phyloP scores from a whole-genome alignment of 2,113 vertebrate genomes.

The Manacus vitellinus region DNA sequence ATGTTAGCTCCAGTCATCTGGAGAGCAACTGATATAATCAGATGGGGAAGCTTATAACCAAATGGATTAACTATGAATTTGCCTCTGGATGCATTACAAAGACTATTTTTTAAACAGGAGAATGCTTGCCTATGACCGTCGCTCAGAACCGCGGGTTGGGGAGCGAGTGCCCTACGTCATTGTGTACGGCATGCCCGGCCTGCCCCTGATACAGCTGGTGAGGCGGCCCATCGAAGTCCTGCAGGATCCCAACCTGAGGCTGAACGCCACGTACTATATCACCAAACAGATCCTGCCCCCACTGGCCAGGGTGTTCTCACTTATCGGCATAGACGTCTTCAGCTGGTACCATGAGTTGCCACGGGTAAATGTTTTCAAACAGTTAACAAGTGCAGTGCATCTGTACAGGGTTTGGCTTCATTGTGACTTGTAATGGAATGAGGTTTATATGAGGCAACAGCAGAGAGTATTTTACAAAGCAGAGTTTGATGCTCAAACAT shows the following conservation, averaged over 20 bases:
- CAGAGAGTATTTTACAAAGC: not conserved
- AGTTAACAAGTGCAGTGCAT: accelerated
- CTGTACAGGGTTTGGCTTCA: not conserved
- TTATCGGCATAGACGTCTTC: conserved; percentile 95
- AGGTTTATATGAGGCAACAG: not conserved
- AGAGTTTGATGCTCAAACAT: not conserved
- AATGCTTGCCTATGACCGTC: conserved; percentile 89
- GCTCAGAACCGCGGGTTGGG: conserved; percentile 91
- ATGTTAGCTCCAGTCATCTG: not conserved
- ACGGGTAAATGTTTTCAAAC: conserved; percentile 77
- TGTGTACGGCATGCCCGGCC: conserved; percentile 87
- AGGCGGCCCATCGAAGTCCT: conserved; percentile 88
- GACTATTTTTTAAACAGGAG: conserved; percentile 75
- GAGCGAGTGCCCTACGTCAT: conserved; percentile 96
- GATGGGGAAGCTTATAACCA: not conserved
- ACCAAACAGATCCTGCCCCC: conserved; percentile 97
- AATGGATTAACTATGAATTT: accelerated
- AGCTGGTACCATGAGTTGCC: conserved; percentile 96
- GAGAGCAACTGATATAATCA: conserved; percentile 47
- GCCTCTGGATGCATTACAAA: not conserved
- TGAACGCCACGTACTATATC: conserved; percentile 94
- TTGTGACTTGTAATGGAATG: not conserved
- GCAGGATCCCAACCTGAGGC: conserved; percentile 86
- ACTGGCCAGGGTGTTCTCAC: conserved; percentile 88
- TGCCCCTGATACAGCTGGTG: conserved; percentile 97